Conservation (phyloP, 2,797 vertebrate genomes). For the Takifugu rubripes region DNA sequence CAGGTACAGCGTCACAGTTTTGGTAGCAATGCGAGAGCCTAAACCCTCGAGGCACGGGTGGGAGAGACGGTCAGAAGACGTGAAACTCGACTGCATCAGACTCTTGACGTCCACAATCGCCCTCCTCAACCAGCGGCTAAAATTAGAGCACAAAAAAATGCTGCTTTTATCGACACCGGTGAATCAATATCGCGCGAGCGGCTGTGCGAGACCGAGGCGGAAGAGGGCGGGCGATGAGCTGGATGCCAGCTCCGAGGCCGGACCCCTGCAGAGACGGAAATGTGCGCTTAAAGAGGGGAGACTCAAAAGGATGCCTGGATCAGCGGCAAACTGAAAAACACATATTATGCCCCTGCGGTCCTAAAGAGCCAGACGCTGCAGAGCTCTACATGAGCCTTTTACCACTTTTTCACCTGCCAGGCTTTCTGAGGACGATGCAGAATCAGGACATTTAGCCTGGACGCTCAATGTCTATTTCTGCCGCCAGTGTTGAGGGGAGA, state of each 20-base stretch:
- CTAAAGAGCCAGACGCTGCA: slow-evolving; percentile 19
- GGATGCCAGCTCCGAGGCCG: slow-evolving; percentile 43
- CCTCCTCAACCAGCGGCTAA: slow-evolving; percentile 64
- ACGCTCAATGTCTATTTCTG: too few species aligned
- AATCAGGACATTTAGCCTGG: too few species aligned
- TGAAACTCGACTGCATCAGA: slow-evolving; percentile 52
- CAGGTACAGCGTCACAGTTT: slow-evolving; percentile 1
- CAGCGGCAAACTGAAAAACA: slow-evolving; percentile 1
- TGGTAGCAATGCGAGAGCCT: too few species aligned
- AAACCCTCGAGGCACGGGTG: too few species aligned
- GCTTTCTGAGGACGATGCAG: too few species aligned
- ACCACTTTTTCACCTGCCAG: slow-evolving; percentile 37
- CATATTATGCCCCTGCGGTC: slow-evolving; percentile 27
- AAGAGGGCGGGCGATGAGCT: background rate
- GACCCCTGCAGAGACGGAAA: slow-evolving; percentile 53
- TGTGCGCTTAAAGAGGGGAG: slow-evolving; percentile 40
- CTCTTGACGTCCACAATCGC: slow-evolving; percentile 65
- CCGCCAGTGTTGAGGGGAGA: too few species aligned
- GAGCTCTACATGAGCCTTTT: slow-evolving; percentile 32
- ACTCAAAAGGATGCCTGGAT: slow-evolving; percentile 20
- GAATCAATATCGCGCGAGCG: slow-evolving; percentile 67
- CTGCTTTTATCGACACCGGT: slow-evolving; percentile 63
- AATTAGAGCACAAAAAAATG: slow-evolving; percentile 59
- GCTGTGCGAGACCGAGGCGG: slow-evolving; percentile 50
- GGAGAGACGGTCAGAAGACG: slow-evolving; percentile 19